These are phyloP conservation scores for Lindbergichthys nudifrons DNA, from an alignment of 2,797 vertebrate species.

Conservation along the genomic window DNA sequence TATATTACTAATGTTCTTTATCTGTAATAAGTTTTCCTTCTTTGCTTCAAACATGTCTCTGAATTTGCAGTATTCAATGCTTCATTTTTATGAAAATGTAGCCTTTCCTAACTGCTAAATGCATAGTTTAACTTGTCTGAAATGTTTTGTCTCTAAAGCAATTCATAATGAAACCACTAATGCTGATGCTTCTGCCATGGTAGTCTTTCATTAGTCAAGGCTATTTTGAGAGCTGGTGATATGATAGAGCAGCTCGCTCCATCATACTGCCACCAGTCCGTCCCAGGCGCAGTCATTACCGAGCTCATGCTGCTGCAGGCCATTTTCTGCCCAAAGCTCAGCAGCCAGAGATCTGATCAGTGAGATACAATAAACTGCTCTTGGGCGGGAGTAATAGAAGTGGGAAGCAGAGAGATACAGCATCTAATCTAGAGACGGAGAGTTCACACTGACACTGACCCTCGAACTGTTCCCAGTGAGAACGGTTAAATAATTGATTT, in stretches of 20 bases:
- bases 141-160: neutral
- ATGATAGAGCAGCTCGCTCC: slow-evolving; percentile 8
- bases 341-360: slow-evolving; percentile 28
- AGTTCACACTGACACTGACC: neutral
- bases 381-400: slow-evolving; percentile 4
- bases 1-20: neutral
- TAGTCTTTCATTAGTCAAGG: slow-evolving; percentile 23
- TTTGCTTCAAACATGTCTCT: too few species aligned
- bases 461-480: slow-evolving; percentile 2
- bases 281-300: slow-evolving; percentile 54
- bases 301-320: slow-evolving; percentile 48
- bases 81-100: too few species aligned
- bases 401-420: slow-evolving; percentile 14
- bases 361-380: slow-evolving; percentile 7
- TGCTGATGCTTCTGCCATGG: neutral
- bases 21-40: too few species aligned
- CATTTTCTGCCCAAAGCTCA: slow-evolving; percentile 36
- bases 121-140: neutral
- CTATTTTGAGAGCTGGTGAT: slow-evolving; percentile 41
- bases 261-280: slow-evolving; percentile 47
- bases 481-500: slow-evolving; percentile 22
- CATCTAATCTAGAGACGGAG: slow-evolving; percentile 15
- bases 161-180: too few species aligned
- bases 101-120: neutral
- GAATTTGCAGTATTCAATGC: too few species aligned